Percentiles rank a stretch among this genome's conserved stretches.
Evolutionary conservation across 2,797 vertebrate genomes (phyloP).

Genomic region (Falco cherrug): DNA sequence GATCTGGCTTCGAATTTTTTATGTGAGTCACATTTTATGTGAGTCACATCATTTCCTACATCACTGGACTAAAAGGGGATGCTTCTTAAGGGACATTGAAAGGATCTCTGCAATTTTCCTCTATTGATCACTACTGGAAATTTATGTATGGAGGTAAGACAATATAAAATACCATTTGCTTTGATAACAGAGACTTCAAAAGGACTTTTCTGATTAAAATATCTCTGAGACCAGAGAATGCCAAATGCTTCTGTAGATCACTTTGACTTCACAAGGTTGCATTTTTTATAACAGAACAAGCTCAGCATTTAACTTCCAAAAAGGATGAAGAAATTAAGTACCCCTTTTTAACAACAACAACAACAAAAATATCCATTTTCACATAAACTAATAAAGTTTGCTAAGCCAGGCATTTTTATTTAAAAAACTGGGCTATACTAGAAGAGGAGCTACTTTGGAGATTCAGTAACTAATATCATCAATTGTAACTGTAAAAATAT

Average conservation of each 20-base stretch:
- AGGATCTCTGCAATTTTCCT: neutral
- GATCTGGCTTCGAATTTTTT: neutral
- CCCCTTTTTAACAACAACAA: neutral
- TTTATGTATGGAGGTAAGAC: neutral
- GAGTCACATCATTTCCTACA: neutral
- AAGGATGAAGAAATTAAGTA: neutral
- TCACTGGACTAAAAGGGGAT: neutral
- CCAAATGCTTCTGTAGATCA: neutral
- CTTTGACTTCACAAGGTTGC: neutral
- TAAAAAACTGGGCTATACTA: neutral
- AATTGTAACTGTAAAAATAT: neutral
- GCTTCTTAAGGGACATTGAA: neutral
- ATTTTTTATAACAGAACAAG: neutral
- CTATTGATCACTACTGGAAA: neutral
- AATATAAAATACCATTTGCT: neutral
- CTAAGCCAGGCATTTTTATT: neutral
- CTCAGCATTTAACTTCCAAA: neutral
- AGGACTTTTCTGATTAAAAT: neutral
- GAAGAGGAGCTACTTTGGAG: neutral
- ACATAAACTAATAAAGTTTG: neutral
- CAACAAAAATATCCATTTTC: neutral
- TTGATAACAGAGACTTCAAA: neutral
- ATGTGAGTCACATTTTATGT: neutral
- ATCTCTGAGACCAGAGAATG: neutral
- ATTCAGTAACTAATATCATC: neutral